phyloP scores from a whole-genome alignment of 2,888 invertebrate genomes.

The Doris montereyensis region DNA sequence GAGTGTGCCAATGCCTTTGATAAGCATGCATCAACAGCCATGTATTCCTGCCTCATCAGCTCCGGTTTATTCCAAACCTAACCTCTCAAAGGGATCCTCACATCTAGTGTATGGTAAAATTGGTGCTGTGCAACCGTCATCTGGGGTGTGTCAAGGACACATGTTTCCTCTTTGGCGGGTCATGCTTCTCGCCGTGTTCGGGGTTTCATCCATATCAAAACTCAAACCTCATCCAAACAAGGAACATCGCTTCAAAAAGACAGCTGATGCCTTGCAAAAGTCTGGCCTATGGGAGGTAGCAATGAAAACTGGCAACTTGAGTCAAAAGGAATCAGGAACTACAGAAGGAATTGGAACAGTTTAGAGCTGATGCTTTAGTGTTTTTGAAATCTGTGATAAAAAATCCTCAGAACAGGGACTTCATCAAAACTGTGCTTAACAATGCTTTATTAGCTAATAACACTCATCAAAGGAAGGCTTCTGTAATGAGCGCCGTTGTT shows the following conservation, averaged over 20 bases:
- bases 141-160: background rate
- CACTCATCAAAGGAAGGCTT: background rate
- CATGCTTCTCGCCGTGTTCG: background rate
- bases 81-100: too few relatives aligned
- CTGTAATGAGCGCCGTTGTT: constrained; percentile 38
- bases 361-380: constrained; percentile 38
- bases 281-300: constrained; percentile 48
- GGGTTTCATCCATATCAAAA: background rate
- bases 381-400: constrained; percentile 44
- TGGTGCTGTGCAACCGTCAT: background rate
- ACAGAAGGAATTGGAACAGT: constrained; percentile 44
- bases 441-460: constrained; percentile 27
- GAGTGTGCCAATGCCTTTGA: constrained; percentile 30
- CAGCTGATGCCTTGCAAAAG: constrained; percentile 45
- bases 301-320: constrained; percentile 46
- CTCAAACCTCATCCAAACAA: constrained; percentile 23
- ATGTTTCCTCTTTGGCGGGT: too few relatives aligned
- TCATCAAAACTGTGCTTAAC: constrained; percentile 37
- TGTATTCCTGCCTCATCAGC: background rate
- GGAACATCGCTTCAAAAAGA: constrained; percentile 40
- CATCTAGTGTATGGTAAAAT: background rate
- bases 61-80: too few relatives aligned
- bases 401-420: constrained; percentile 42
- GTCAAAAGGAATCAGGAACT: constrained; percentile 44
- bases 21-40: background rate